Conservation (phyloP, 2,888 invertebrate genomes). For the Arctia plantaginis region DNA sequence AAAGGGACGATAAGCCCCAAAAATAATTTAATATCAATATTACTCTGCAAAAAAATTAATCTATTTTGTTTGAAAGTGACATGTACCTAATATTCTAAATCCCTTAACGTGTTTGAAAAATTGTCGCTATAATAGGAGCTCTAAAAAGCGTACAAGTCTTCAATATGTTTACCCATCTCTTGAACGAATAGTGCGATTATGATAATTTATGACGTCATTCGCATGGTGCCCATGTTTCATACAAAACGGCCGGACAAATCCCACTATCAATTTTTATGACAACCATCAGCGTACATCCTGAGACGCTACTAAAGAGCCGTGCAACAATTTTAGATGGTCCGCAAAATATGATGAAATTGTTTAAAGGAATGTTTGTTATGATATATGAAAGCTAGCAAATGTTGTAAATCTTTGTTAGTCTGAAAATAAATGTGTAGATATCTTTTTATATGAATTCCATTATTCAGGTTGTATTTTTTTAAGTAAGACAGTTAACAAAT, state of each 20-base stretch:
- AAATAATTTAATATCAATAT: background rate
- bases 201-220: constrained; percentile 43
- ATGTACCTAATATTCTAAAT: constrained; percentile 4
- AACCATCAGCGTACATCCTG: constrained; percentile 27
- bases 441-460: background rate
- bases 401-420: background rate
- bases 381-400: constrained; percentile 1
- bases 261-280: constrained; percentile 52
- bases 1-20: background rate
- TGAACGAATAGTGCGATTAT: constrained; percentile 48
- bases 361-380: constrained; percentile 1
- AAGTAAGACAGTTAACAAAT: background rate
- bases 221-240: constrained; percentile 42
- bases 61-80: background rate
- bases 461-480: background rate
- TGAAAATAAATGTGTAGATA: background rate
- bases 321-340: constrained; percentile 29
- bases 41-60: background rate
- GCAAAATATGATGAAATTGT: constrained; percentile 11
- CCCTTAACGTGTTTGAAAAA: constrained; percentile 8
- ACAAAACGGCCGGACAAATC: constrained; percentile 48
- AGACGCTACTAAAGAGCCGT: constrained; percentile 23
- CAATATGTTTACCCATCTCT: constrained; percentile 39
- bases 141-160: constrained; percentile 19
- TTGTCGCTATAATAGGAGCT: constrained; percentile 19